Base-by-base conservation (phyloP, 2,888 invertebrate genomes). In the Norana najaformis region DNA sequence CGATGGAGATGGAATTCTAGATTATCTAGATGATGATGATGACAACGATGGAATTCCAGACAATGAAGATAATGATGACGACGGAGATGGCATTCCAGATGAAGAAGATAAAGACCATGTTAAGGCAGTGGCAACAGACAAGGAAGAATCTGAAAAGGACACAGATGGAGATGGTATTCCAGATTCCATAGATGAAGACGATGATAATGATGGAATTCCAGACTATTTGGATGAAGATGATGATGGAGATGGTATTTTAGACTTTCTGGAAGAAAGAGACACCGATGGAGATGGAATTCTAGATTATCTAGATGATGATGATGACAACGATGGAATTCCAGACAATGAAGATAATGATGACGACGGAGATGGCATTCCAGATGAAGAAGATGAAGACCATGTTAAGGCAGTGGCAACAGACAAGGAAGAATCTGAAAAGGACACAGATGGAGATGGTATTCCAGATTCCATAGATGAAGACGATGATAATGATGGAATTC, bases 141-240 rank as follows among this genome's bases (percentile, higher is more conserved):
- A 35, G 34, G 47, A 38, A 38, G 53, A 41, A 89, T 82, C 69
- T 23, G 90, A 89, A 83, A 82, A 88, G 20, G 91, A 91, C 69
- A 88, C 89, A 37, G 92, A 92, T 91, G 91, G 91, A 88, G 93
- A 93, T 91, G 93, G 93, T n/a, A 93, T 93, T 88, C 93, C 93
- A 82, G 93, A 93, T 92, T 36, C 36, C 11, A 34, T 92, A 14
- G 91, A 92, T 47, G 89, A 91, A 36, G 93, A 93, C 88, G 92
- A 90, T 39, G 89, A 83, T n/a, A 91, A 91, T 89, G 91, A 91
- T 89, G 90, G 91, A 4, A 89, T 39, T 82, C 91, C 91, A 47
- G 92, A 91, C 20, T 92, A 89, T 89, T n/a, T 36, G 4, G 82
- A 89, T 37, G 90, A 39, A 2, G 89, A 83, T 89, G 89, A 89